Evolutionary conservation across 1,140 invertebrate species (phyloP), one percentile per base, ranked within the genome.

Genomic region (Megalonaias nervosa): DNA sequence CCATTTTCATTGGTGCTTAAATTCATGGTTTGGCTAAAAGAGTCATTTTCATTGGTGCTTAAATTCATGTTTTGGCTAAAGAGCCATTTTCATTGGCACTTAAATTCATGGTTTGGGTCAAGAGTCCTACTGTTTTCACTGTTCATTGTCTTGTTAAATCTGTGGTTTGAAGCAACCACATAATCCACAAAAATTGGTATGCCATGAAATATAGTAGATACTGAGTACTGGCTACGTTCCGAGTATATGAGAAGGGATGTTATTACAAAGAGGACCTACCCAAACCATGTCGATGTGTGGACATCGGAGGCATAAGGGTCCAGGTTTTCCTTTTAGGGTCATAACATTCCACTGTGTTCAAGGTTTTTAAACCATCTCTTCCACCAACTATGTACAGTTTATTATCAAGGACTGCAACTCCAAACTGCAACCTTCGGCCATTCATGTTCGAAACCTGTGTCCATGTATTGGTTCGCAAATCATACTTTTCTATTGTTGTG

Each of bases 291-390:
- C 97, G 92, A 89, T 97, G 96, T n/a, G 96, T 97, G 75, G 94
- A 95, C 96, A 98, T 98, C 0, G 96, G 93, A 71, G 95, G 94
- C 71, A 98, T 91, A 38, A 93, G 93, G 56, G 93, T 94, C 96
- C 96, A 98, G 15, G 93, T 93, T 81, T 94, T 93, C 75, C 88
- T 95, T 23, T 94, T 94, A 66, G 96, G 92, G 87, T 95, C 96
- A 79, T 96, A 94, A 88, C 95, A 95, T 91, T 97, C 96, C 71
- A 96, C 96, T 9, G 95, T 95, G 84, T 96, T 97, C 2, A 98
- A 91, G 11, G 97, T 98, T 91, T 97, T 98, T 9, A 98, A 92
- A n/a, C 97, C 97, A 91, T 98, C 97, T 74, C 97, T 92, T 14
- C 97, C 97, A 31, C 97, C 97, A 17, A 96, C 96, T 26, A 95